Percentiles rank a stretch among this genome's conserved stretches.
Evolutionary conservation across 2,797 vertebrate species (phyloP).

Genomic region (Dromococcyx pavoninus): DNA sequence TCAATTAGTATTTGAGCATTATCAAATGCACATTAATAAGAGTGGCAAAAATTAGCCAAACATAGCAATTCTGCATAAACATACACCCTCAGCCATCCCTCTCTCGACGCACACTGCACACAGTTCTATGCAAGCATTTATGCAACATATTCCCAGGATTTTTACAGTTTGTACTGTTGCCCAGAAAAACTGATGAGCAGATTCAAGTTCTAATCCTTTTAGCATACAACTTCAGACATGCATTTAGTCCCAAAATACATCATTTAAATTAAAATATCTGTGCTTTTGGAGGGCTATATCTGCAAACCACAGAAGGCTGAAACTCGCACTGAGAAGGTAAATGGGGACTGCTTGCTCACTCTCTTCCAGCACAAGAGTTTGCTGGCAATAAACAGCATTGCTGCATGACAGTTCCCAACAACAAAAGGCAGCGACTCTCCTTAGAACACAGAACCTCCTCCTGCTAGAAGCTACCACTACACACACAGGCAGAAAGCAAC

Average conservation of each 20-base stretch:
- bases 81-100: neutral
- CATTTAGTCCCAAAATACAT: neutral
- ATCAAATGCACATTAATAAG: neutral
- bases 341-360: neutral
- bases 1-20: neutral
- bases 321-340: neutral
- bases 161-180: neutral
- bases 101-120: neutral
- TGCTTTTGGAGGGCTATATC: neutral
- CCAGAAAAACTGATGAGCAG: neutral
- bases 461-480: neutral
- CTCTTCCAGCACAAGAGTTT: neutral
- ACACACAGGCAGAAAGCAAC: neutral
- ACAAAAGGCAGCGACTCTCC: neutral
- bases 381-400: neutral
- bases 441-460: neutral
- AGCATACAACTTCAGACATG: neutral
- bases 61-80: neutral
- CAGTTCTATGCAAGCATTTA: accelerated
- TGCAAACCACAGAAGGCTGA: neutral
- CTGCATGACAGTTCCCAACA: neutral
- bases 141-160: accelerated
- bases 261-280: neutral
- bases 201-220: neutral
- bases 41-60: neutral